Conservation (phyloP, 1,140 invertebrate species). For the Drosophila saltans region DNA sequence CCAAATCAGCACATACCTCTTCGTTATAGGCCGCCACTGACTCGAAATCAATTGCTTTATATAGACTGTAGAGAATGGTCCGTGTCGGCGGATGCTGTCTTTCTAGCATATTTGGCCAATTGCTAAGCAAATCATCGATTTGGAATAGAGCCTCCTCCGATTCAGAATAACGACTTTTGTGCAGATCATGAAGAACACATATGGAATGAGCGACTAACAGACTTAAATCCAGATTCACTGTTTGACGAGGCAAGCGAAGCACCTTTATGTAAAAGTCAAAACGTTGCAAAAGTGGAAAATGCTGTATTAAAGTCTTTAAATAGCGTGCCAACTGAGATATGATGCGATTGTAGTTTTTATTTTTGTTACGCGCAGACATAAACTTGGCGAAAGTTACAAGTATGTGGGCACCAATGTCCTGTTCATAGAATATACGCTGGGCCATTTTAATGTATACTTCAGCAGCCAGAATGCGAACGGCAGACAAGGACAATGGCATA, state of each 20-base stretch:
- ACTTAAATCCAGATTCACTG: slow-evolving; percentile 41
- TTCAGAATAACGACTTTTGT: slow-evolving; percentile 27
- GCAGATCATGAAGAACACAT: slow-evolving; percentile 38
- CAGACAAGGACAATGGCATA: not conserved
- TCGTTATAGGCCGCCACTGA: slow-evolving; percentile 15
- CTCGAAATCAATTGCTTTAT: slow-evolving; percentile 39
- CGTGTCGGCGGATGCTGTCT: slow-evolving; percentile 8
- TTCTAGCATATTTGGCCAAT: slow-evolving; percentile 38
- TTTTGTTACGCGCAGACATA: not conserved
- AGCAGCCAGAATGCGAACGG: slow-evolving; percentile 37
- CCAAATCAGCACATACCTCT: slow-evolving; percentile 10
- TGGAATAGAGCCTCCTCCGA: slow-evolving; percentile 16
- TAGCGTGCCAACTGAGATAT: slow-evolving; percentile 28
- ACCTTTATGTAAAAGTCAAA: slow-evolving; percentile 37
- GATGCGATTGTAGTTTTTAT: slow-evolving; percentile 24
- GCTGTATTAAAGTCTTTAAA: slow-evolving; percentile 22
- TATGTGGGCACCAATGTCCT: slow-evolving; percentile 50
- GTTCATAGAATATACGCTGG: slow-evolving; percentile 32
- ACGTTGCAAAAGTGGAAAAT: slow-evolving; percentile 28
- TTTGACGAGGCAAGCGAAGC: not conserved
- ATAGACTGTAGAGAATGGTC: slow-evolving; percentile 42
- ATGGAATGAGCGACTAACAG: slow-evolving; percentile 44
- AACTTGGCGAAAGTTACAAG: slow-evolving; percentile 51
- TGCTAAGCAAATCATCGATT: slow-evolving; percentile 33
- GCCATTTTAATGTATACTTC: slow-evolving; percentile 51